Evolutionary conservation across 92 coral and sea anemone species (phyloP).

Genomic region (Anthopleura xanthogrammica): DNA sequence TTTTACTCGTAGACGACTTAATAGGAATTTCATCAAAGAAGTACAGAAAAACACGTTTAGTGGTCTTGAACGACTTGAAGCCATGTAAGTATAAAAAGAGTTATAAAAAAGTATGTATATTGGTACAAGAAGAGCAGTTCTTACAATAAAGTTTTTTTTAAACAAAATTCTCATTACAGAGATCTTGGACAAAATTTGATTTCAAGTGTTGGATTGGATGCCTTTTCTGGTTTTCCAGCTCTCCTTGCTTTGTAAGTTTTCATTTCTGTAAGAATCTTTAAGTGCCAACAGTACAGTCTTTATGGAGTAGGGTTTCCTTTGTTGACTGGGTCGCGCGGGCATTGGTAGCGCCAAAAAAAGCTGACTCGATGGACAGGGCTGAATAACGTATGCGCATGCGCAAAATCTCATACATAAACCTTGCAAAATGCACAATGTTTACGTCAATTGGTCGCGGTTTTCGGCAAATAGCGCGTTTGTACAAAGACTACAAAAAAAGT

Average conservation of each 20-base stretch:
- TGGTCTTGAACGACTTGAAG: background rate
- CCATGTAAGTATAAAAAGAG: background rate
- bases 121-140: background rate
- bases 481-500: no score
- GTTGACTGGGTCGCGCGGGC: no score
- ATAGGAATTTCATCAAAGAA: constrained; percentile 1
- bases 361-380: no score
- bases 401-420: no score
- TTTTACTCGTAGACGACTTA: background rate
- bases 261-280: background rate
- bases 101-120: background rate
- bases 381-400: no score
- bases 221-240: constrained; percentile 13
- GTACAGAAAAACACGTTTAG: background rate
- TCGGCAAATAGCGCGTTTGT: no score
- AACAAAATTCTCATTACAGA: constrained; percentile 14
- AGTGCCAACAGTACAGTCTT: background rate
- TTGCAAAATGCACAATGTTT: no score
- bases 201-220: constrained; percentile 16
- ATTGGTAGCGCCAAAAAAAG: no score
- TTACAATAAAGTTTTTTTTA: background rate
- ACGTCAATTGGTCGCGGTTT: no score
- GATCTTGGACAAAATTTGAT: constrained; percentile 32
- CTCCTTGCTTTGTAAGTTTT: constrained; percentile 29
- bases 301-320: no score